A percentile compares a stretch with the other conserved stretches of the same genome.
Conservation (phyloP, 1,140 invertebrate species). For the Ostrea denselamellosa region DNA sequence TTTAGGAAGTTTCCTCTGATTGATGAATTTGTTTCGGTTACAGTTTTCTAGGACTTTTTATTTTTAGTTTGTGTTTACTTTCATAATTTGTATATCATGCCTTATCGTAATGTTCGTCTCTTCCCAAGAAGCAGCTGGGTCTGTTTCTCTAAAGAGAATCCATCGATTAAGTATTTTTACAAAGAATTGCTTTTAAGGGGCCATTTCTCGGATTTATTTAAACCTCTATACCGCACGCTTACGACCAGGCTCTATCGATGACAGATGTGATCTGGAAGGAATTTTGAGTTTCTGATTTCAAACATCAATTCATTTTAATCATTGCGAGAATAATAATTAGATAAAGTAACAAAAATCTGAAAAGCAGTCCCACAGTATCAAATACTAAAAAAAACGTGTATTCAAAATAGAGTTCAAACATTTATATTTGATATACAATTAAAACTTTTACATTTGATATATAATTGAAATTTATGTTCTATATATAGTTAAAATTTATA, state of each 20-base stretch:
- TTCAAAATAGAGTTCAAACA: no score
- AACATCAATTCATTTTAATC: no score
- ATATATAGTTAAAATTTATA: no score
- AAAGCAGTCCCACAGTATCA: no score
- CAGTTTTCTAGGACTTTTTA: background rate
- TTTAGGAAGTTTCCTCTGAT: background rate
- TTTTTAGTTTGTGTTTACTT: background rate
- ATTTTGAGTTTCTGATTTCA: no score
- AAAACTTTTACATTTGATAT: no score
- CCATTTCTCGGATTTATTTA: background rate
- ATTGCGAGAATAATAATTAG: no score
- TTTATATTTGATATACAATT: no score
- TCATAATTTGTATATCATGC: background rate
- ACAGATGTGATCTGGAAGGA: background rate
- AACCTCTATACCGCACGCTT: background rate
- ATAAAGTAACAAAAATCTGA: no score
- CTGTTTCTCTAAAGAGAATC: background rate
- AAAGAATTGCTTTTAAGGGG: slow-evolving; percentile 35
- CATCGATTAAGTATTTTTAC: slow-evolving; percentile 26
- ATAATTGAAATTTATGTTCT: no score
- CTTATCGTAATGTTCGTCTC: slow-evolving; percentile 19
- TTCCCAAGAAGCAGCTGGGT: slow-evolving; percentile 1
- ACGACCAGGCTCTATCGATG: background rate
- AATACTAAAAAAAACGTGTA: no score
- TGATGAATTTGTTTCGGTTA: background rate